A percentile compares a stretch with the other conserved stretches of the same genome.
Evolutionary conservation across 1,140 invertebrate genomes (phyloP).

Genomic region (Diachasma alloeum): DNA sequence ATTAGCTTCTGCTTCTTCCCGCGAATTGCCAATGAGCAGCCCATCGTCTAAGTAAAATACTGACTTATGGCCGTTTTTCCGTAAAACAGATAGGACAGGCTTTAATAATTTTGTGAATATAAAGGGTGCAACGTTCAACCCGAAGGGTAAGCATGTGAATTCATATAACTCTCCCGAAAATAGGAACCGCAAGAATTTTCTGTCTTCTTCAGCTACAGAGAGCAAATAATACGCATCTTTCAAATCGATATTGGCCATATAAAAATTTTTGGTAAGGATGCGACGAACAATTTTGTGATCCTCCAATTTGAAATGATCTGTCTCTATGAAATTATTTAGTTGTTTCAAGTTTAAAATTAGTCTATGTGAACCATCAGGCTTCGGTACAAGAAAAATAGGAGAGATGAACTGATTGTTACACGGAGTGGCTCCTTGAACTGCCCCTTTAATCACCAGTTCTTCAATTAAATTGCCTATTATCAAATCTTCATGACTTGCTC

Average conservation of each 20-base stretch:
- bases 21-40: constrained; percentile 5
- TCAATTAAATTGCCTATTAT: background rate
- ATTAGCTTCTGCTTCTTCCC: background rate
- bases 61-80: background rate
- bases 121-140: background rate
- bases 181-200: constrained; percentile 2
- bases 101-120: constrained; percentile 50
- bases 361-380: background rate
- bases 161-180: background rate
- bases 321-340: too few species aligned
- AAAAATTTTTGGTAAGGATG: too few species aligned
- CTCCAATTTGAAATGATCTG: too few species aligned
- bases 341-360: constrained; percentile 17
- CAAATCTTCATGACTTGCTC: background rate
- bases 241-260: too few species aligned
- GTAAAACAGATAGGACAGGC: constrained; percentile 27
- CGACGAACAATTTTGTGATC: too few species aligned
- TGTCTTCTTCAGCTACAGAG: too few species aligned
- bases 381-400: constrained; percentile 9
- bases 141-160: background rate
- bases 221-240: too few species aligned
- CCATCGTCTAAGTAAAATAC: constrained; percentile 23
- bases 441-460: constrained; percentile 1
- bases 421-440: background rate
- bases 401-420: background rate